phyloP scores from a whole-genome alignment of 2,888 invertebrate genomes.

The Nomada ruficornis region DNA sequence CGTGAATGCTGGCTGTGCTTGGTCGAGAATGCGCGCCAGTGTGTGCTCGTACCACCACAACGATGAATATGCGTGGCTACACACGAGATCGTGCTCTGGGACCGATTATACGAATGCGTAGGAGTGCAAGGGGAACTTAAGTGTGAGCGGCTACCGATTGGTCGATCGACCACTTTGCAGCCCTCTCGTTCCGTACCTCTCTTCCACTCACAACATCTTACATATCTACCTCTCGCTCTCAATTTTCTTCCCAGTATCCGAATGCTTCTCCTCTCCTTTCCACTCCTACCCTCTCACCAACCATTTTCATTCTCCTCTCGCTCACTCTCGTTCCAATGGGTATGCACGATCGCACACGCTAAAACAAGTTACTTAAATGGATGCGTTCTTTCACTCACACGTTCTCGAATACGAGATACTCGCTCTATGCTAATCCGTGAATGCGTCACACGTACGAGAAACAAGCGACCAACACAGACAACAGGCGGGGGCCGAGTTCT shows the following conservation, averaged over 20 bases:
- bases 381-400: conserved; percentile 31
- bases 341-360: not conserved
- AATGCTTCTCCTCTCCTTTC: not conserved
- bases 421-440: conserved; percentile 19
- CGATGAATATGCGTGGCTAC: not conserved
- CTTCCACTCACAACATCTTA: not conserved
- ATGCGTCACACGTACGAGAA: conserved; percentile 1
- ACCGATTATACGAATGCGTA: conserved; percentile 26
- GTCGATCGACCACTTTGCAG: conserved; percentile 58
- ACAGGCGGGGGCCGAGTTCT: conserved; percentile 35
- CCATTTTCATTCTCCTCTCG: conserved; percentile 4
- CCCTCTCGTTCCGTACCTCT: conserved; percentile 26
- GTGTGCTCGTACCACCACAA: conserved; percentile 22
- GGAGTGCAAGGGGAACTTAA: conserved; percentile 54
- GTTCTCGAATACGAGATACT: conserved; percentile 3
- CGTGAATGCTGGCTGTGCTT: conserved; percentile 63
- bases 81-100: not conserved
- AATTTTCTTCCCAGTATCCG: not conserved
- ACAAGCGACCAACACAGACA: conserved; percentile 2
- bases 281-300: not conserved
- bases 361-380: conserved; percentile 20
- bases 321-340: not conserved
- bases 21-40: conserved; percentile 69
- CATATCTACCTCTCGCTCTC: not conserved
- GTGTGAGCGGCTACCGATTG: conserved; percentile 55